Base-by-base conservation (phyloP, 2,888 invertebrate species). In the Rhagophthalmus giganteus region DNA sequence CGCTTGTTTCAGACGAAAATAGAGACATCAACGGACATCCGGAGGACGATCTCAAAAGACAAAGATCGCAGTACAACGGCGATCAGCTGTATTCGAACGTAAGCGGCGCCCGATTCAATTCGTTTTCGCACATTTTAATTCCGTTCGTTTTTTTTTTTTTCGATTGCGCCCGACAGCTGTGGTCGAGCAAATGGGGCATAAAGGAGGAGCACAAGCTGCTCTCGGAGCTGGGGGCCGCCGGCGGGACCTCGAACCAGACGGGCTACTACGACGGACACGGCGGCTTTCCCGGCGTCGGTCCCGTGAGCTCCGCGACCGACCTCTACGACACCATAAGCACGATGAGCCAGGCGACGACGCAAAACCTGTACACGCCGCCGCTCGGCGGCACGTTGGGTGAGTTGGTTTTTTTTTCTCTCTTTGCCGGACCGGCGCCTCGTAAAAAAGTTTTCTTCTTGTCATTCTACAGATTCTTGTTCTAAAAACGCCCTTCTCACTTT, bases 81-180 rank as follows among this genome's bases (percentile, higher is more conserved):
- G 93, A 93, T 73, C 92, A 91, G 75, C 83, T 93, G 65, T 93
- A 92, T 75, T 86, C 90, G 42, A 91, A 90, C 74, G 91, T 90
- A 80, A 86, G 89, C 24, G 12, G n/a, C 24, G n/a, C n/a, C n/a
- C n/a, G n/a, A n/a, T n/a, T n/a, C n/a, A n/a, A n/a, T n/a, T n/a
- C n/a, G n/a, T n/a, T n/a, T n/a, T n/a, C n/a, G n/a, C n/a, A n/a
- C n/a, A n/a, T n/a, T n/a, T n/a, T n/a, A n/a, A n/a, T n/a, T n/a
- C n/a, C n/a, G n/a, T n/a, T n/a, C n/a, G n/a, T n/a, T n/a, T n/a
- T n/a, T n/a, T n/a, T n/a, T n/a, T n/a, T n/a, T n/a, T n/a, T n/a
- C n/a, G n/a, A n/a, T n/a, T n/a, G n/a, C n/a, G n/a, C n/a, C n/a
- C n/a, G n/a, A 63, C 78, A 88, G 88, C 80, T 88, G 57, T 91